These are phyloP conservation scores for Euspilapteryx auroguttella DNA, from an alignment of 2,888 invertebrate species.

Conservation along the genomic window DNA sequence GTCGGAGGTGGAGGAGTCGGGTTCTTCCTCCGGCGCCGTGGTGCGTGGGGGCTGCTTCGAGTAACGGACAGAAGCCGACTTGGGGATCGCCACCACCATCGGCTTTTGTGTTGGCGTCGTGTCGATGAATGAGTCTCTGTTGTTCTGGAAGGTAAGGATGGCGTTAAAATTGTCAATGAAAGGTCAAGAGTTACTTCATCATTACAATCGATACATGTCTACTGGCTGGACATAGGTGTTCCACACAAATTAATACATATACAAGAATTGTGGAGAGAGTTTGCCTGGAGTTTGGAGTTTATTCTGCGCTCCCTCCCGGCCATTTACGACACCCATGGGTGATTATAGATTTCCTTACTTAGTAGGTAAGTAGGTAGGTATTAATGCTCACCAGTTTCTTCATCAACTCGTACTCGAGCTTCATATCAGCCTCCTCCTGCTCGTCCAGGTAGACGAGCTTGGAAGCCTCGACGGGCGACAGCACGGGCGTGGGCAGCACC, in stretches of 20 bases:
- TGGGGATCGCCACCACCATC: slow-evolving; percentile 49
- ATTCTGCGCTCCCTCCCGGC: no score
- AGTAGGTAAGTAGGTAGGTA: no score
- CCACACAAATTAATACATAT: no score
- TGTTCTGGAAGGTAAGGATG: neutral
- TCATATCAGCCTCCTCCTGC: slow-evolving; percentile 60
- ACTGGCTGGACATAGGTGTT: slow-evolving; percentile 15
- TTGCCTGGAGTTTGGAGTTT: no score
- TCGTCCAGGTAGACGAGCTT: slow-evolving; percentile 71
- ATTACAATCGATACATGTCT: slow-evolving; percentile 20
- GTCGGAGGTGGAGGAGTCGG: slow-evolving; percentile 69
- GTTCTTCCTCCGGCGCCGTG: slow-evolving; percentile 59
- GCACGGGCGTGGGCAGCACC: slow-evolving; percentile 64
- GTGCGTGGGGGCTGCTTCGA: slow-evolving; percentile 44
- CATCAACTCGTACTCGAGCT: slow-evolving; percentile 17
- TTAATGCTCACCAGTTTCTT: no score
- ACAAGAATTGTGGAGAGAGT: no score
- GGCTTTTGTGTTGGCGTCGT: slow-evolving; percentile 18
- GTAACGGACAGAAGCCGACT: slow-evolving; percentile 62
- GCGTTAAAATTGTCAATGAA: no score
- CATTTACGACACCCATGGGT: no score
- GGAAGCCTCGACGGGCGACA: slow-evolving; percentile 69
- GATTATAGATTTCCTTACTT: no score
- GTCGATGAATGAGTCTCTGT: neutral
- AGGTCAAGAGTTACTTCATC: no score